phyloP scores from a whole-genome alignment of 2,888 invertebrate species.

The Dynastes grantii region DNA sequence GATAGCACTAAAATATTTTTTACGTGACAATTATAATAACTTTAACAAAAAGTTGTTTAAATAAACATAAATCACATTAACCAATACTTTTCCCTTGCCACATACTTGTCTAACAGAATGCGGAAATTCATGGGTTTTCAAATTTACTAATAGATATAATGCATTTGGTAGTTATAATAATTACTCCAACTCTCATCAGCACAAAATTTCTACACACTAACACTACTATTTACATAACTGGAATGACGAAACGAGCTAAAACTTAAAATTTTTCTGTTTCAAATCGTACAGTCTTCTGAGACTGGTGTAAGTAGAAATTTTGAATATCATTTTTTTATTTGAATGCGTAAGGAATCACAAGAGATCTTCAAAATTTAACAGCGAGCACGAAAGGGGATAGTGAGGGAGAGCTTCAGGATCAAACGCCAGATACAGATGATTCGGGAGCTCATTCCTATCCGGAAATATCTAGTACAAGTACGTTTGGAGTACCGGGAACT shows the following conservation, averaged over 20 bases:
- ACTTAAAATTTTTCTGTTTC: slow-evolving; percentile 34
- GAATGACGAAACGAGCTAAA: not conserved
- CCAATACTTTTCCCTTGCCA: too few species aligned
- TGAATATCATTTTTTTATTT: slow-evolving; percentile 47
- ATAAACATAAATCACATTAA: too few species aligned
- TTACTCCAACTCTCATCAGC: not conserved
- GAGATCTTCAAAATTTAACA: slow-evolving; percentile 71
- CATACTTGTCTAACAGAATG: too few species aligned
- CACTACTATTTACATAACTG: slow-evolving; percentile 18
- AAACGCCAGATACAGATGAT: slow-evolving; percentile 84
- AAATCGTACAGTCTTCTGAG: slow-evolving; percentile 50
- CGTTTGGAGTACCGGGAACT: slow-evolving; percentile 69
- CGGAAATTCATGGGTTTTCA: too few species aligned
- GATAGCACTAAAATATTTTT: too few species aligned
- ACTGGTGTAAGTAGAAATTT: slow-evolving; percentile 51
- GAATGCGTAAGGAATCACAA: slow-evolving; percentile 67
- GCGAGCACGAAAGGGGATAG: slow-evolving; percentile 75
- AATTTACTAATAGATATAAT: too few species aligned
- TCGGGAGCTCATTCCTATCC: slow-evolving; percentile 74
- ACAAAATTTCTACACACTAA: slow-evolving; percentile 35
- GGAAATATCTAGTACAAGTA: slow-evolving; percentile 70
- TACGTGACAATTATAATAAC: too few species aligned
- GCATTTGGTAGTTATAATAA: too few species aligned
- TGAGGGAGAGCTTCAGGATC: slow-evolving; percentile 81
- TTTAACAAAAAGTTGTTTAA: too few species aligned